Percentiles rank a stretch among this genome's conserved stretches.
Evolutionary conservation across 2,113 vertebrate species (phyloP).

Genomic region (Octodon degus): DNA sequence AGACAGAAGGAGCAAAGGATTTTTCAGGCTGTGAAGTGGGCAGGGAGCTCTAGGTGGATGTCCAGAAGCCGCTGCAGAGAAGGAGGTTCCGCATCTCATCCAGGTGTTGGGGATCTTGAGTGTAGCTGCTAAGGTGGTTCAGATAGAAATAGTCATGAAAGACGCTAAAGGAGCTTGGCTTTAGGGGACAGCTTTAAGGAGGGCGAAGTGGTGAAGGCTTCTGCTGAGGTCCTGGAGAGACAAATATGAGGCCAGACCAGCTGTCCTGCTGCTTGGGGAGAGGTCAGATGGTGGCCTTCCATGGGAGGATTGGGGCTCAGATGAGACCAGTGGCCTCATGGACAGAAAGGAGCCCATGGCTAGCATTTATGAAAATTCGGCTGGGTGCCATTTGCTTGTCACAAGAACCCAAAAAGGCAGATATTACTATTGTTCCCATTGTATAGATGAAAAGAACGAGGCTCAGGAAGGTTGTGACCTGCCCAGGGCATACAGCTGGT

Average conservation of each 20-base stretch:
- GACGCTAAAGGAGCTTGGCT: background rate
- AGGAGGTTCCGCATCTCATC: background rate
- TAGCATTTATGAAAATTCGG: background rate
- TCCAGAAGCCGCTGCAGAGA: background rate
- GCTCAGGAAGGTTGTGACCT: background rate
- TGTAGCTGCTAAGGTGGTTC: background rate
- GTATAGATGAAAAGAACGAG: background rate
- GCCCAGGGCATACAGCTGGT: background rate
- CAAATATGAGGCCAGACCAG: background rate
- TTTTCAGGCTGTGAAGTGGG: background rate
- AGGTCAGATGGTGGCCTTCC: background rate
- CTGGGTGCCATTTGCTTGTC: background rate
- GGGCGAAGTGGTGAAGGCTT: background rate
- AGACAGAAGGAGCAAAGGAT: background rate
- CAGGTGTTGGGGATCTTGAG: background rate
- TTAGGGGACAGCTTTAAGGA: background rate
- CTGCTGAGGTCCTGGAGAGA: background rate
- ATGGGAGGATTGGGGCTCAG: background rate
- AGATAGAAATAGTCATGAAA: background rate
- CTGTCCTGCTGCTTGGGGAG: background rate
- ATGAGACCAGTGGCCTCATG: background rate
- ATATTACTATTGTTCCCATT: background rate
- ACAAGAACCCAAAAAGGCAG: slow-evolving; percentile 3
- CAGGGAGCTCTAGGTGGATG: background rate
- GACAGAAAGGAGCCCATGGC: background rate